These are phyloP conservation scores for Drosophila monieri DNA, from an alignment of 2,888 invertebrate genomes.

Conservation along the genomic window DNA sequence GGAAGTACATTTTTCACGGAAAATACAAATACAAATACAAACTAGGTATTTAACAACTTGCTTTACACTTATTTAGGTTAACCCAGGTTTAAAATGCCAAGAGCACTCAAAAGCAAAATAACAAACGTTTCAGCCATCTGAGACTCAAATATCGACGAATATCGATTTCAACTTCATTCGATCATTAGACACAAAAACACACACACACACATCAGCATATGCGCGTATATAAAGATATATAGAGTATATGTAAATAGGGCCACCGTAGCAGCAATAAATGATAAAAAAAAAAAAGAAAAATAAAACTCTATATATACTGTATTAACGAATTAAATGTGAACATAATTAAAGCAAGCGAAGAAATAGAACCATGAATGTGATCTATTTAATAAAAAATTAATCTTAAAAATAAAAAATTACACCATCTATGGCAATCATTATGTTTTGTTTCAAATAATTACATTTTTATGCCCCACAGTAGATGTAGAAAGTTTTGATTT, in stretches of 20 bases:
- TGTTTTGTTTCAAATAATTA: conserved; percentile 21
- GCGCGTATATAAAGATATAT: conserved; percentile 15
- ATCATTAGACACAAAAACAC: conserved; percentile 19
- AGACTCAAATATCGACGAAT: conserved; percentile 40
- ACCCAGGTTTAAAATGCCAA: conserved; percentile 17
- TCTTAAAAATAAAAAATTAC: conserved; percentile 46
- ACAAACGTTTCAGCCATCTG: conserved; percentile 48
- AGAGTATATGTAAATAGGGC: conserved; percentile 45
- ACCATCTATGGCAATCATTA: conserved; percentile 29
- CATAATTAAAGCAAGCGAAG: conserved; percentile 75
- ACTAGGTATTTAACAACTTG: conserved; percentile 42
- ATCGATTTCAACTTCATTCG: conserved; percentile 14
- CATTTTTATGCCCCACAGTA: conserved; percentile 44
- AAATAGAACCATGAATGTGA: conserved; percentile 83
- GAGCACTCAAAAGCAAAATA: conserved; percentile 20
- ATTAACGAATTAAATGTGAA: conserved; percentile 67
- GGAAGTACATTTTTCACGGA: background rate
- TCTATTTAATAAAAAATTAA: conserved; percentile 78
- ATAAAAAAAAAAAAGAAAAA: conserved; percentile 15
- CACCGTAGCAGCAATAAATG: conserved; percentile 50
- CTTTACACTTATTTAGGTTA: conserved; percentile 43
- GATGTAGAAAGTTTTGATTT: conserved; percentile 58
- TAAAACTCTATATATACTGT: conserved; percentile 35
- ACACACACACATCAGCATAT: conserved; percentile 34
- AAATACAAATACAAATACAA: conserved; percentile 15